Conservation (phyloP, 2,113 vertebrate species). For the Pitta sordida region DNA sequence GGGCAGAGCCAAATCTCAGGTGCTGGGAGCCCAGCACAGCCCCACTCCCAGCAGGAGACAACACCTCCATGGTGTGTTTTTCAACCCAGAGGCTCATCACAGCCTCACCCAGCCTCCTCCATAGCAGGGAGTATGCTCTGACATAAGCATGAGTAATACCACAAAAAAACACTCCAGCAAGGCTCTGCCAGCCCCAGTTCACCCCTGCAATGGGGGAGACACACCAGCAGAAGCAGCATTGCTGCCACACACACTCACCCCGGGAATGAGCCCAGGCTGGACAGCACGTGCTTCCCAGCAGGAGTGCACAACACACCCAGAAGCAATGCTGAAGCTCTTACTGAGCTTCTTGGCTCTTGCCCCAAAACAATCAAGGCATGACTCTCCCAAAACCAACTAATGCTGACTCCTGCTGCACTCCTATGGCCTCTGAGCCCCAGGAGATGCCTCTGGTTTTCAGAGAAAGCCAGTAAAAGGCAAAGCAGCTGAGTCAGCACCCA, state of each 20-base stretch:
- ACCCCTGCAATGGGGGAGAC: background rate
- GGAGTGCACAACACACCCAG: background rate
- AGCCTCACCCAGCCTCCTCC: background rate
- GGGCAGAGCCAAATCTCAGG: background rate
- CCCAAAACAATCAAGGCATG: background rate
- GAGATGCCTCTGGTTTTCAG: background rate
- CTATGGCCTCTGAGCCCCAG: background rate
- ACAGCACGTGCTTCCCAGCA: background rate
- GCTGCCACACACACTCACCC: background rate
- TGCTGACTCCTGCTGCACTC: background rate
- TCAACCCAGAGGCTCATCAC: background rate
- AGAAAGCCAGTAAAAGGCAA: background rate
- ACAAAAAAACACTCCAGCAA: background rate
- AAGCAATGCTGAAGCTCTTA: background rate
- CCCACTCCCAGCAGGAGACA: background rate
- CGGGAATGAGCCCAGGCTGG: background rate
- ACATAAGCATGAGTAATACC: background rate
- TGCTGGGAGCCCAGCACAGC: background rate
- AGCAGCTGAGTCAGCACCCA: slow-evolving; percentile 45
- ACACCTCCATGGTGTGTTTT: background rate
- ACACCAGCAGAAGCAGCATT: background rate
- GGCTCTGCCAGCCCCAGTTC: background rate
- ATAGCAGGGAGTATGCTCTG: background rate
- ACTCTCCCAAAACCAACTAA: background rate
- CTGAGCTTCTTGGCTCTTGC: background rate